Evolutionary conservation across 2,113 vertebrate species (phyloP), one percentile per base, ranked within the genome.

Genomic region (Albula goreensis): DNA sequence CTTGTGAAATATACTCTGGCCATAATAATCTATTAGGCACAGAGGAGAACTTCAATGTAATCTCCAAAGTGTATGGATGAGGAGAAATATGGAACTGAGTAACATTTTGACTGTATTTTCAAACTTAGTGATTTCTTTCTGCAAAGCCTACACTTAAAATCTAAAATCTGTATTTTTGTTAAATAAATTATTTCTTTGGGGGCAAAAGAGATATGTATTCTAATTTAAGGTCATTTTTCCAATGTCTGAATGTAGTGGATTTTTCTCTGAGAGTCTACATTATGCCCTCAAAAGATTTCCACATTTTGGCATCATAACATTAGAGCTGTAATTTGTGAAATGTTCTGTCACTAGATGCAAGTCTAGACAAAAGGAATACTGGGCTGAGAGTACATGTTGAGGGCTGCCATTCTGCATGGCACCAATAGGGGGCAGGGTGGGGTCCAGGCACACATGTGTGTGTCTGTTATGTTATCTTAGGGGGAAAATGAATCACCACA

Each of bases 1-100:
- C 53, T 51, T 80, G 57, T 51, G 81, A 88, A 86, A 85, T 66
- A 82, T 48, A 52, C 41, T 53, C 80, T 80, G 86, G 74, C 79
- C 74, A 83, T 81, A 31, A 85, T 56, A 56, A 89, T 85, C 78
- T 50, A 80, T 85, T 41, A 87, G 41, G 12, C 70, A 53, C 15
- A 78, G 78, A 60, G 82, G 41, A 41, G 7, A 63, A 83, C 82
- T 22, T 4, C 31, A 66, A 80, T 57, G n/a, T 12, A 77, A 31
- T 12, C n/a, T 9, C 56, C 82, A 31, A 31, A 49, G 83, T 22
- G 2, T 50, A 60, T 1, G n/a, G 49, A 56, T 50, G 19, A 41
- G 74, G 31, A 60, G 80, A 53, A 50, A 8, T 53, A 53, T 83
- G 3, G 50, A 48, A 31, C 48, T 48, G 7, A 3, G 48, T 22